phyloP scores from a whole-genome alignment of 2,113 vertebrate species.

The Mirza zaza region DNA sequence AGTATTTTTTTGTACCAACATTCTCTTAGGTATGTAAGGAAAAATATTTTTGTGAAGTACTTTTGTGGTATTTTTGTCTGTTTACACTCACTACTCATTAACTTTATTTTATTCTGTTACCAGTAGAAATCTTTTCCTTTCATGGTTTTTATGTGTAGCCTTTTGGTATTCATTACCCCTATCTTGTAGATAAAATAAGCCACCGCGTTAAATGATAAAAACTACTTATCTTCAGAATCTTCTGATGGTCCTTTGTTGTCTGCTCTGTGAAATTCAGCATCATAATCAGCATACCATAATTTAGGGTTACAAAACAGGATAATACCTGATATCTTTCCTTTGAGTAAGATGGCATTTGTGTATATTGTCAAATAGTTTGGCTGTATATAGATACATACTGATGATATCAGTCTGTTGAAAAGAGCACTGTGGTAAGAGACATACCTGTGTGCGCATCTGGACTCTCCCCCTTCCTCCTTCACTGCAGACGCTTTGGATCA shows the following conservation, averaged over 20 bases:
- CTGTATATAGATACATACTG: neutral
- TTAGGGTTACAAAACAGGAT: neutral
- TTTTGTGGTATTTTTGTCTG: neutral
- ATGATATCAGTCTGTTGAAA: neutral
- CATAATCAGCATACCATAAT: neutral
- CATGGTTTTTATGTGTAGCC: neutral
- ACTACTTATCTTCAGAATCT: neutral
- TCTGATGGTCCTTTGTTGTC: neutral
- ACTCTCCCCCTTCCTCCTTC: neutral
- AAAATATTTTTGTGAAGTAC: neutral
- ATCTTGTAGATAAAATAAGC: neutral
- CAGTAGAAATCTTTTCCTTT: neutral
- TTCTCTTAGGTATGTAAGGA: neutral
- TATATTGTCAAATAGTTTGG: neutral
- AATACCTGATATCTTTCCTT: neutral
- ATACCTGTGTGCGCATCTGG: neutral
- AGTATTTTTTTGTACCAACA: neutral
- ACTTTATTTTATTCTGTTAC: neutral
- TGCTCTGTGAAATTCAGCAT: neutral
- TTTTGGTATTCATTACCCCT: neutral
- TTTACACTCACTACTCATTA: neutral
- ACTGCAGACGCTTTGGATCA: neutral
- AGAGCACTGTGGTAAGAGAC: neutral
- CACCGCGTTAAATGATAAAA: neutral
- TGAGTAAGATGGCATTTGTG: neutral